Base-by-base conservation (phyloP, 2,797 vertebrate genomes). In the Alosa sapidissima region DNA sequence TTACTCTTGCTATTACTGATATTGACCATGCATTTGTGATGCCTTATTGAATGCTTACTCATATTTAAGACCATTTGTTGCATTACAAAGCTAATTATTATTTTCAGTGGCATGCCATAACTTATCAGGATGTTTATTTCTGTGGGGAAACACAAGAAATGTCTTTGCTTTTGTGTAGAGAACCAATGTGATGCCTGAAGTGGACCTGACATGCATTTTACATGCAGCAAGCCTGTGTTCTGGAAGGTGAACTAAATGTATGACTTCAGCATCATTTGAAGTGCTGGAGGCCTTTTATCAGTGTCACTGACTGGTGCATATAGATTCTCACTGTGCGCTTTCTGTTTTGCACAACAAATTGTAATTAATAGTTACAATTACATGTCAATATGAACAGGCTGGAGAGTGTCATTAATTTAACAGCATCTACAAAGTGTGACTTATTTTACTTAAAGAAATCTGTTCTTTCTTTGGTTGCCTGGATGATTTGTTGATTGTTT, bases 41-140 rank as follows among this genome's bases (percentile, higher is more conserved):
- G 45, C 41, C n/a, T 75, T 75, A 75, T 75, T 75, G 68, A 75
- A 75, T 75, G 68, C 68, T 75, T 75, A 75, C 68, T 41, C 68
- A 75, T 75, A 75, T 36, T 72, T 41, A 75, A 41, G 10, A 45
- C 68, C 68, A 75, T 75, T 41, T 36, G 1, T 75, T 75, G 68
- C 68, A 75, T 75, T 75, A 16, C 14, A 13, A 75, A 41, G 19
- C 68, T 75, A 45, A 75, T 41, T 5, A 41, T 33, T 75, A 75
- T 75, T 75, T 75, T 41, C 68, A 75, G 68, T 75, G 33, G 68
- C 68, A 75, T 75, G 68, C 68, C 68, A 75, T 75, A 13, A 75
- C 33, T 45, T 75, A 45, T 16, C 68, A 84, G 36, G 65, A 45
- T 75, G 28, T 41, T 52, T 49, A 24, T 36, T 84, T 49, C 21